Percentiles rank a stretch among this genome's conserved stretches.
Conservation (phyloP, 92 coral and sea anemone genomes). For the Actinostola sp. region DNA sequence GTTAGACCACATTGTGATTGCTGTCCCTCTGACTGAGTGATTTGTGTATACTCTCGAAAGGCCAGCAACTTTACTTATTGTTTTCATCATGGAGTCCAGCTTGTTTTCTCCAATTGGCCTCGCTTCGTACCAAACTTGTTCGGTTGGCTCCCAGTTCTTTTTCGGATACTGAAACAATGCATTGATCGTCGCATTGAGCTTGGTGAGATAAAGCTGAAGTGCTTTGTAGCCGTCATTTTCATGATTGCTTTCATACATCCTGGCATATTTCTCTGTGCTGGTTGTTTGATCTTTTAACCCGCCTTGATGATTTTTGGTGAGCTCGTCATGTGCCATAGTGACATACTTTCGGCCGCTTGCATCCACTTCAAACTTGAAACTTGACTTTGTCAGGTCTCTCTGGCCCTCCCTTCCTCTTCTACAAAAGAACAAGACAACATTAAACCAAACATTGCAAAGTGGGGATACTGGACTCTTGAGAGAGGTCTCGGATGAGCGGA, state of each 20-base stretch:
- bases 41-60: no score
- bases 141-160: no score
- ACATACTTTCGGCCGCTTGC: constrained; percentile 29
- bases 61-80: no score
- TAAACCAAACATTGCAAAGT: constrained; percentile 68
- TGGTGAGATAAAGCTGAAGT: constrained; percentile 15
- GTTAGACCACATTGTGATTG: no score
- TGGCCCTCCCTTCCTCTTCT: constrained; percentile 67
- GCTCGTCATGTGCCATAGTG: constrained; percentile 51
- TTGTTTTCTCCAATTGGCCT: no score
- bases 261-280: neutral
- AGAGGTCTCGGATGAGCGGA: constrained; percentile 19
- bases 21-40: no score
- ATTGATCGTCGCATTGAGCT: neutral
- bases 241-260: constrained; percentile 21
- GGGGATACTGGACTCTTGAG: constrained; percentile 18
- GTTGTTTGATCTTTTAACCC: constrained; percentile 11
- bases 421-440: constrained; percentile 32
- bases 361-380: constrained; percentile 47
- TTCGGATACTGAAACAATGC: neutral
- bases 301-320: constrained; percentile 57
- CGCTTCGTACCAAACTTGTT: no score
- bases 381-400: constrained; percentile 9
- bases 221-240: constrained; percentile 50
- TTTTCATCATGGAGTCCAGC: no score